Evolutionary conservation across 1,140 invertebrate genomes (phyloP).

Genomic region (Aphelinus atriplicis): DNA sequence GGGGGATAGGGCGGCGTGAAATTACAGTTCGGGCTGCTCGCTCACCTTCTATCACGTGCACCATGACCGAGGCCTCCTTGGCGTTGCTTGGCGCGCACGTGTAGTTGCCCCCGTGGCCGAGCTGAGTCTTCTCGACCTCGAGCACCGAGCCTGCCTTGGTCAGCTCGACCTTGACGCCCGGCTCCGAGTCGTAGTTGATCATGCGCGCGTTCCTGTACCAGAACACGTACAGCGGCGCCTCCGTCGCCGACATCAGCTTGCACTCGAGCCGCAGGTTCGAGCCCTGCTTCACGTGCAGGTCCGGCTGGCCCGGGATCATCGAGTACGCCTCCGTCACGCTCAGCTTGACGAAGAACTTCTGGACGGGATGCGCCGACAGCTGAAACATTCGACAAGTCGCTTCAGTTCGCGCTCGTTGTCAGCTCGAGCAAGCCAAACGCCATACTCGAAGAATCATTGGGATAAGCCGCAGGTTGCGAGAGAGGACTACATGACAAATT

Average conservation of each 20-base stretch:
- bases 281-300: conserved; percentile 79
- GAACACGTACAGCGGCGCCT: conserved; percentile 81
- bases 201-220: conserved; percentile 81
- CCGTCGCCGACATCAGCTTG: conserved; percentile 76
- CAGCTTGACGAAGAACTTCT: conserved; percentile 57
- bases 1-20: background rate
- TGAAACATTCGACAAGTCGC: conserved; percentile 23
- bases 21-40: background rate
- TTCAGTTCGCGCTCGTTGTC: no score
- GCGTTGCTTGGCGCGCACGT: conserved; percentile 78
- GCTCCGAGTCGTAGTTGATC: conserved; percentile 78
- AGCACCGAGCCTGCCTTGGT: conserved; percentile 67
- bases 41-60: conserved; percentile 73
- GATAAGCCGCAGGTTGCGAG: no score
- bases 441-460: no score
- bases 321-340: conserved; percentile 75
- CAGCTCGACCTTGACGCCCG: conserved; percentile 62
- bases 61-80: conserved; percentile 73
- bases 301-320: conserved; percentile 78
- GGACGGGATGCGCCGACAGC: conserved; percentile 60
- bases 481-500: no score
- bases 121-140: conserved; percentile 68
- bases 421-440: no score
- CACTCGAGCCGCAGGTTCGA: conserved; percentile 78
- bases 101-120: conserved; percentile 73